phyloP scores from a whole-genome alignment of 23 tunicate species.

The Diplosoma virens region DNA sequence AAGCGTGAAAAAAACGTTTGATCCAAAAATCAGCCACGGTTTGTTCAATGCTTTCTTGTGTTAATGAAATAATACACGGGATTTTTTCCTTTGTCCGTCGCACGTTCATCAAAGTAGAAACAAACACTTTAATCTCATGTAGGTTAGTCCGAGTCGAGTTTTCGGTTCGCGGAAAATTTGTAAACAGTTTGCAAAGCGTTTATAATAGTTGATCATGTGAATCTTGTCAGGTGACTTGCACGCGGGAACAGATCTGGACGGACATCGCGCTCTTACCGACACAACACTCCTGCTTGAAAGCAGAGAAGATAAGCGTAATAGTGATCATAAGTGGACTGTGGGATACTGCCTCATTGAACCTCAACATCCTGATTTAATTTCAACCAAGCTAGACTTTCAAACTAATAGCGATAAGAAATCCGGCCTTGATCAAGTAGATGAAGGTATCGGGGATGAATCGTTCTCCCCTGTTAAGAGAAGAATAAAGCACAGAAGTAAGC shows the following conservation, averaged over 20 bases:
- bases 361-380: not conserved
- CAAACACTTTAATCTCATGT: too few relatives aligned
- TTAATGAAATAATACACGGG: too few relatives aligned
- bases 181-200: too few relatives aligned
- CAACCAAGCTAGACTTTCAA: not conserved
- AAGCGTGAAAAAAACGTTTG: not conserved
- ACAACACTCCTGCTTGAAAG: not conserved
- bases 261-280: not conserved
- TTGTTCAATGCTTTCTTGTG: too few relatives aligned
- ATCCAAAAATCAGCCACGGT: not conserved
- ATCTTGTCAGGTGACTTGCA: conserved; percentile 6
- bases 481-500: too few relatives aligned
- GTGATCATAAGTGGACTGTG: conserved; percentile 24
- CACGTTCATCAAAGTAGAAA: too few relatives aligned
- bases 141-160: too few relatives aligned
- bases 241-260: not conserved
- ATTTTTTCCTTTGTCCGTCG: too few relatives aligned
- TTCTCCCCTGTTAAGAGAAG: not conserved
- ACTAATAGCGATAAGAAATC: not conserved
- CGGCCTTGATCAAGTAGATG: not conserved
- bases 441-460: conserved; percentile 19
- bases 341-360: conserved; percentile 1
- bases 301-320: not conserved
- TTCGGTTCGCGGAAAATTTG: too few relatives aligned
- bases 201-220: not conserved